A percentile compares a stretch with the other conserved stretches of the same genome.
Evolutionary conservation across 2,888 invertebrate genomes (phyloP).

Genomic region (Archips xylosteana): DNA sequence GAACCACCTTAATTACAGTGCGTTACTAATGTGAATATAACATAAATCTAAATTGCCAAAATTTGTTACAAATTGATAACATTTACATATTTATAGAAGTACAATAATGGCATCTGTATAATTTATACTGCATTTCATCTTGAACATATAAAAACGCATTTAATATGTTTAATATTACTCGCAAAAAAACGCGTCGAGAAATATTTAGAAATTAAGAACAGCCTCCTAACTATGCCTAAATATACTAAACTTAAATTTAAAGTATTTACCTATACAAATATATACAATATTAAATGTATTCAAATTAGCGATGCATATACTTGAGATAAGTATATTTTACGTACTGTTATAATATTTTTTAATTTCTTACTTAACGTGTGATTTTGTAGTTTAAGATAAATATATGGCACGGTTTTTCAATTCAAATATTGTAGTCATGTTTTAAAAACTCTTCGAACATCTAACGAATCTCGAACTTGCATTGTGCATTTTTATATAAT

Average conservation of each 20-base stretch:
- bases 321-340: neutral
- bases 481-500: neutral
- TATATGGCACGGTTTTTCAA: neutral
- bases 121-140: neutral
- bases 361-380: neutral
- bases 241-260: neutral
- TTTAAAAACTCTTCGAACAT: neutral
- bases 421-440: neutral
- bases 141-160: neutral
- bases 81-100: neutral
- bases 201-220: conserved; percentile 7
- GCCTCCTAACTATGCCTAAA: neutral
- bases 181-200: neutral
- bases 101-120: neutral
- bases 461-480: neutral
- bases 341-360: neutral
- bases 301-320: neutral
- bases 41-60: neutral
- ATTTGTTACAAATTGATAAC: neutral
- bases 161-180: neutral
- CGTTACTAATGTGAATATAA: neutral
- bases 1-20: neutral
- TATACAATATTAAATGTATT: conserved; percentile 4
- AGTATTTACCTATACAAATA: neutral
- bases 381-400: neutral